Conservation (phyloP, 2,113 vertebrate genomes). For the Pithys albifrons region DNA sequence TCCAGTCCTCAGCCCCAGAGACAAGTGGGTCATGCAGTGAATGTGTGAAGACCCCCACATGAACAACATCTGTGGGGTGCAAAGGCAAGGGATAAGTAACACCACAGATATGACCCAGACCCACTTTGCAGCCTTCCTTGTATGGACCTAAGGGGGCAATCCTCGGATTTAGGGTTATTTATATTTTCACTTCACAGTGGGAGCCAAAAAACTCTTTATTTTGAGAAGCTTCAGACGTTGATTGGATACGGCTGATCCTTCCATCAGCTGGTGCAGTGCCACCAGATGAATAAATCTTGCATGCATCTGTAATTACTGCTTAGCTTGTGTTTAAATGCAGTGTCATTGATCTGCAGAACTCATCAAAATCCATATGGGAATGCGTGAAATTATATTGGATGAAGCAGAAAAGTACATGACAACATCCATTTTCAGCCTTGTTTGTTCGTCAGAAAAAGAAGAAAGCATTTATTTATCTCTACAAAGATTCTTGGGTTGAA, state of each 20-base stretch:
- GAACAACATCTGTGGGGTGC: background rate
- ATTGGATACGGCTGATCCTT: background rate
- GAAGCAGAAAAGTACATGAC: slow-evolving; percentile 24
- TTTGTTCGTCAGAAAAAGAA: background rate
- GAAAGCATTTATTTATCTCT: background rate
- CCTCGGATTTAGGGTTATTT: background rate
- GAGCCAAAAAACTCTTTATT: slow-evolving; percentile 34
- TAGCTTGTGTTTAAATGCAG: slow-evolving; percentile 50
- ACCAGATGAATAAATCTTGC: slow-evolving; percentile 44
- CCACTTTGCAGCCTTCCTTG: background rate
- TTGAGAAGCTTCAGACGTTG: slow-evolving; percentile 20
- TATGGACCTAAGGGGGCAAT: background rate
- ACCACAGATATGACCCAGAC: background rate
- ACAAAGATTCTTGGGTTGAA: background rate
- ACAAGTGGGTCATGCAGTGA: background rate
- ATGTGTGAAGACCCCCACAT: background rate
- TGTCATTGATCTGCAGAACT: slow-evolving; percentile 35
- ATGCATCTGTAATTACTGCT: slow-evolving; percentile 47
- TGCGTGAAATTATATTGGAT: slow-evolving; percentile 29
- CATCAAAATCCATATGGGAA: slow-evolving; percentile 15
- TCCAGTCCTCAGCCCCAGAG: background rate
- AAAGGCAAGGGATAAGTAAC: background rate
- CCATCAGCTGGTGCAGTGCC: slow-evolving; percentile 50
- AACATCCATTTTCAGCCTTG: slow-evolving; percentile 28
- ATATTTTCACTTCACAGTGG: background rate